These are phyloP conservation scores for Poecile atricapillus DNA, from an alignment of 2,113 vertebrate species.

Conservation along the genomic window DNA sequence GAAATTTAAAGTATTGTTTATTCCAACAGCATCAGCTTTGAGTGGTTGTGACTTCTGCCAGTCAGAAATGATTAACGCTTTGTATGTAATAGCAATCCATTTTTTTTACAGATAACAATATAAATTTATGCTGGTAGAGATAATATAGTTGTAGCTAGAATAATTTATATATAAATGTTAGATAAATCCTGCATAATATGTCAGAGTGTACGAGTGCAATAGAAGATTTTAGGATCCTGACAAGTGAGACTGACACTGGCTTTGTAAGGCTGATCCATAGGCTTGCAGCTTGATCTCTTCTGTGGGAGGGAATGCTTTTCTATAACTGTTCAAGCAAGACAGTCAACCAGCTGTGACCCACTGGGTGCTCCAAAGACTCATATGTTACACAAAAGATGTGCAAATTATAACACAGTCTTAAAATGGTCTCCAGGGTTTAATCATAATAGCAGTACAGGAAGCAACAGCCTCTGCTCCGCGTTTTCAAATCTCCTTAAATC, in stretches of 20 bases:
- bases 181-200: not conserved
- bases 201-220: not conserved
- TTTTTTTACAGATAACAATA: not conserved
- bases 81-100: not conserved
- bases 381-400: constrained; percentile 1
- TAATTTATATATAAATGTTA: not conserved
- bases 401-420: constrained; percentile 14
- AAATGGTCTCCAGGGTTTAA: constrained; percentile 41
- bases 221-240: not conserved
- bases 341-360: not conserved
- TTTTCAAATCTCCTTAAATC: not conserved
- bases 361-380: not conserved
- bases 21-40: not conserved
- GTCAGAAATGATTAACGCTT: not conserved
- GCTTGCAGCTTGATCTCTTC: not conserved
- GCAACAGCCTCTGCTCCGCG: not conserved
- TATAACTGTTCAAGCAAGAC: not conserved
- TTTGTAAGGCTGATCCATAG: not conserved
- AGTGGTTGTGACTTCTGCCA: not conserved
- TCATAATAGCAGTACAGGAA: not conserved
- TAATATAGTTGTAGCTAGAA: not conserved
- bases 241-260: not conserved
- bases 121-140: not conserved
- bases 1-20: not conserved
- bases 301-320: not conserved